phyloP scores from a whole-genome alignment of 2,888 invertebrate species.

The Parapristionchus giblindavisi region DNA sequence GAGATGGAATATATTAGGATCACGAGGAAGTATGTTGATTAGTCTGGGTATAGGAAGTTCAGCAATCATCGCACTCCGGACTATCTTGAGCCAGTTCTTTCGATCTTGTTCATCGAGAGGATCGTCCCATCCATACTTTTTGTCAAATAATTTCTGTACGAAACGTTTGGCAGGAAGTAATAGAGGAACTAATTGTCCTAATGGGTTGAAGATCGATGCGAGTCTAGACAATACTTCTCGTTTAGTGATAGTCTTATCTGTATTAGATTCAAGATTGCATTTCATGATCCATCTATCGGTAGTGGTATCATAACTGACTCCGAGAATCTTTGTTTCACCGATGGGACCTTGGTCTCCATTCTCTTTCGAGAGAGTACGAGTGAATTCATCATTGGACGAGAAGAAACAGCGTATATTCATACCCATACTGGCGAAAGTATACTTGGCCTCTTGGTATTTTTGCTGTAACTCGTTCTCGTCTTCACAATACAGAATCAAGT shows the following conservation, averaged over 20 bases:
- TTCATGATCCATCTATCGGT: not conserved
- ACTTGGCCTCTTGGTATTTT: not conserved
- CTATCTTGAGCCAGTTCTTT: not conserved
- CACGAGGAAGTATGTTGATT: too few species aligned
- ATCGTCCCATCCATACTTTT: not conserved
- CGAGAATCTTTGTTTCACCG: not conserved
- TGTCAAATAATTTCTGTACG: not conserved
- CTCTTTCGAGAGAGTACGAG: not conserved
- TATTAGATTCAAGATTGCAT: not conserved
- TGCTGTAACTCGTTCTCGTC: not conserved
- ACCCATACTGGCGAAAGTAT: not conserved
- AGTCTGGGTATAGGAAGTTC: not conserved
- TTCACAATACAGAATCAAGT: not conserved
- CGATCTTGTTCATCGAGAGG: not conserved
- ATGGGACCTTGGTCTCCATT: not conserved
- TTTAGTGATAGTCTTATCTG: not conserved
- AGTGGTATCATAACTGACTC: not conserved
- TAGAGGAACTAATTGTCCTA: not conserved
- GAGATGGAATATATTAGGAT: too few species aligned
- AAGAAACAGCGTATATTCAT: not conserved
- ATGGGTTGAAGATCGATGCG: not conserved
- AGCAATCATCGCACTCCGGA: not conserved
- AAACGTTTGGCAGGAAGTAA: not conserved
- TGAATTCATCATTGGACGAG: not conserved
- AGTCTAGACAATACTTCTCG: not conserved